Conservation (phyloP, 2,113 vertebrate species). For the Deroptyus accipitrinus region DNA sequence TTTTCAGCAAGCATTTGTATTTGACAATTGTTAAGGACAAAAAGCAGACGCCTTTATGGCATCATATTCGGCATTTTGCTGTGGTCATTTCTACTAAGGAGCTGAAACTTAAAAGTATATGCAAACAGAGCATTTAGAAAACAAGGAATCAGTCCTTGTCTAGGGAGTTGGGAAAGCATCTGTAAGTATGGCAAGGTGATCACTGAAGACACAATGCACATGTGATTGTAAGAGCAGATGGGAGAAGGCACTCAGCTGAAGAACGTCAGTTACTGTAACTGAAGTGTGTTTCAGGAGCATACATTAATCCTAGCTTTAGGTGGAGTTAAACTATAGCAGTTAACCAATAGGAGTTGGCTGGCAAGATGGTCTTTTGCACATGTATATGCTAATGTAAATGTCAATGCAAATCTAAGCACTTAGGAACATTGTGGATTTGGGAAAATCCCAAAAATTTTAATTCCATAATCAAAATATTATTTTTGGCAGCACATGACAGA, state of each 20-base stretch:
- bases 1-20: background rate
- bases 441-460: constrained; percentile 60
- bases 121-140: background rate
- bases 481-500: constrained; percentile 56
- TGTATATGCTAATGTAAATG: constrained; percentile 47
- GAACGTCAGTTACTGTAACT: background rate
- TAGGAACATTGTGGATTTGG: constrained; percentile 51
- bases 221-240: background rate
- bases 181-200: background rate
- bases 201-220: background rate
- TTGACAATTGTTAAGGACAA: background rate
- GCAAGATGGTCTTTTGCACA: constrained; percentile 12
- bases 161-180: background rate
- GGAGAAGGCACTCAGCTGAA: constrained; percentile 19
- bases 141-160: background rate
- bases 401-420: constrained; percentile 37
- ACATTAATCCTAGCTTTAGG: constrained; percentile 57
- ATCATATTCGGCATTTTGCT: background rate
- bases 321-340: constrained; percentile 26
- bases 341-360: constrained; percentile 25
- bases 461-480: constrained; percentile 64
- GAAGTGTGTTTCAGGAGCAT: constrained; percentile 16
- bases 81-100: background rate
- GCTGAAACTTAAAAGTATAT: background rate
- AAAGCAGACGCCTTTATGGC: background rate